Evolutionary conservation across 1,140 invertebrate genomes (phyloP).

Genomic region (Danaus melanippus): DNA sequence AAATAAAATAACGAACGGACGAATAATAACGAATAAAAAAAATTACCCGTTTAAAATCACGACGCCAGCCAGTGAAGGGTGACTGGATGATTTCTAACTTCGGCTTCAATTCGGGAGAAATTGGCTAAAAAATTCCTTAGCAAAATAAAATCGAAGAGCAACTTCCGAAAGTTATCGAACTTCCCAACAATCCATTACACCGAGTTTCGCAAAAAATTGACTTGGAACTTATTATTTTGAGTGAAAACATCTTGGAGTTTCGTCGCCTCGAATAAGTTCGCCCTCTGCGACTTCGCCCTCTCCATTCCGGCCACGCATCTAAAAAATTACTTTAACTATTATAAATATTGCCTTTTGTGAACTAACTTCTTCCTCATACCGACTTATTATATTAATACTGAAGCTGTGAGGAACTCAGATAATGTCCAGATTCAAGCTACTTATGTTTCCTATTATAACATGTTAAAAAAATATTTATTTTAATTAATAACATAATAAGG

Average conservation of each 20-base stretch:
- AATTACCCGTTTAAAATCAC: conserved; percentile 19
- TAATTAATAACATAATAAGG: no score
- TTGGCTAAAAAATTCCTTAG: conserved; percentile 68
- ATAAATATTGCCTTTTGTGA: neutral
- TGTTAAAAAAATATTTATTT: no score
- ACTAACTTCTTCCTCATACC: no score
- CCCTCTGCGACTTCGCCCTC: conserved; percentile 20
- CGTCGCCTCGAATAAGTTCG: conserved; percentile 44
- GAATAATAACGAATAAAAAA: no score
- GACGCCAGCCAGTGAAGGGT: conserved; percentile 37
- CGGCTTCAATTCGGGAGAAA: conserved; percentile 46
- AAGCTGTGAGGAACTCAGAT: no score
- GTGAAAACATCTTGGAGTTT: conserved; percentile 66
- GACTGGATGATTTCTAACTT: conserved; percentile 66
- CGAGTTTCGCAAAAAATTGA: conserved; percentile 68
- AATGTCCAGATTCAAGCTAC: no score
- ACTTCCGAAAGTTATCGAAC: conserved; percentile 71
- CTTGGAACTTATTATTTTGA: conserved; percentile 69
- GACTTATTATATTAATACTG: no score
- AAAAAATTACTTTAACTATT: conserved; percentile 9
- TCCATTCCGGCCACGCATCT: conserved; percentile 5
- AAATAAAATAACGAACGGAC: no score
- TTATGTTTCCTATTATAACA: conserved; percentile 1
- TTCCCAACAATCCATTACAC: conserved; percentile 70
- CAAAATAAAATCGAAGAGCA: conserved; percentile 68